Conservation (phyloP, 2,797 vertebrate genomes). For the Acridotheres tristis region DNA sequence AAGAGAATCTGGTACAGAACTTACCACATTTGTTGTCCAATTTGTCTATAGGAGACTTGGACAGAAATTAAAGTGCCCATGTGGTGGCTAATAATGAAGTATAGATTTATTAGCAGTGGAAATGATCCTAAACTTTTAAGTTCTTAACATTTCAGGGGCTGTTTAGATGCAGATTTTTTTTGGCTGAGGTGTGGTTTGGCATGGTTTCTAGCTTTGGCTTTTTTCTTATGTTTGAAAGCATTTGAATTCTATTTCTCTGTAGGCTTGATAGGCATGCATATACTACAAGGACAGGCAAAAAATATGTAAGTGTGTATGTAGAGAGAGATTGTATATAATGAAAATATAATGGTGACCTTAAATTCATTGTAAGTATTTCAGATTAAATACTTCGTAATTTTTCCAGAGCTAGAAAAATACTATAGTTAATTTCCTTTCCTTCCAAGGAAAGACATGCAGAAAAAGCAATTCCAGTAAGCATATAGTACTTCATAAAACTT, state of each 20-base stretch:
- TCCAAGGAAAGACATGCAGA: neutral
- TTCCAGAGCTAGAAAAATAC: neutral
- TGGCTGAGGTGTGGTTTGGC: neutral
- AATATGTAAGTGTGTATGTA: neutral
- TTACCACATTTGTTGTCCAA: neutral
- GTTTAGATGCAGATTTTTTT: neutral
- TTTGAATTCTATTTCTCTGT: neutral
- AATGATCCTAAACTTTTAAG: neutral
- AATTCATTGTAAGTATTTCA: neutral
- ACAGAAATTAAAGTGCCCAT: conserved; percentile 4
- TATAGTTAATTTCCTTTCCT: neutral
- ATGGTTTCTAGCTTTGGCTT: neutral
- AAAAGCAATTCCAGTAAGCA: neutral
- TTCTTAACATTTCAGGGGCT: neutral
- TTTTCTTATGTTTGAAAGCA: neutral
- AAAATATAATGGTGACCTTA: neutral
- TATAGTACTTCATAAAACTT: neutral
- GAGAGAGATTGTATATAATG: neutral
- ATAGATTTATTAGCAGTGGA: neutral
- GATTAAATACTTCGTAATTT: neutral
- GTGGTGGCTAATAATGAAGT: neutral
- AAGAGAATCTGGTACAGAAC: neutral
- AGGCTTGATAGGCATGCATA: neutral
- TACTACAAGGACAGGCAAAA: neutral
- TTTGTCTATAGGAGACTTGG: neutral